Evolutionary conservation across 2,113 vertebrate species (phyloP).

Genomic region (Rhabdomys dilectus): DNA sequence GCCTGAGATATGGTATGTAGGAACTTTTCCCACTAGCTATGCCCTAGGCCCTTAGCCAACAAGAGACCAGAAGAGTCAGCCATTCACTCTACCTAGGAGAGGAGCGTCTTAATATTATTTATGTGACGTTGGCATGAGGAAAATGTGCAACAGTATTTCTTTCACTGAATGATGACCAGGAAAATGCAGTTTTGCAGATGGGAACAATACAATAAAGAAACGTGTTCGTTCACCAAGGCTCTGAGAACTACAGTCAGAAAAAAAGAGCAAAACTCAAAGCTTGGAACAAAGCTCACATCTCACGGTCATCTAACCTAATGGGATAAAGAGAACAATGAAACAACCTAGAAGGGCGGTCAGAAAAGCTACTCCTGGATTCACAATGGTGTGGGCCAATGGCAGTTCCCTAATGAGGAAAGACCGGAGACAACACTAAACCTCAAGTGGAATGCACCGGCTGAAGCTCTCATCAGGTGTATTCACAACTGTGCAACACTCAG

Average conservation of each 20-base stretch:
- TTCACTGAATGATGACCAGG: not conserved
- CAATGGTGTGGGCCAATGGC: not conserved
- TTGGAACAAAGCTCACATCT: not conserved
- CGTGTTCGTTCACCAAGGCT: not conserved
- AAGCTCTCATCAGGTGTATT: not conserved
- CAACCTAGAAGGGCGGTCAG: not conserved
- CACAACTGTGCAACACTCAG: not conserved
- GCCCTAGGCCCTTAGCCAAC: not conserved
- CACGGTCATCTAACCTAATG: not conserved
- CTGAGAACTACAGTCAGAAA: not conserved
- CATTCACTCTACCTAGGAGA: not conserved
- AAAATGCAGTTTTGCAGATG: not conserved
- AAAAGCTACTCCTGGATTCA: not conserved
- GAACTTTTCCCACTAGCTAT: not conserved
- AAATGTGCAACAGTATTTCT: not conserved
- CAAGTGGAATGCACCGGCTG: not conserved
- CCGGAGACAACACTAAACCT: not conserved
- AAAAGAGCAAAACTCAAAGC: not conserved
- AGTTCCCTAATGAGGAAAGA: not conserved
- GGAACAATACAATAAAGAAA: not conserved
- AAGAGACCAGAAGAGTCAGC: not conserved
- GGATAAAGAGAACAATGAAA: not conserved
- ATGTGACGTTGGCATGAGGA: not conserved
- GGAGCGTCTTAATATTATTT: not conserved
- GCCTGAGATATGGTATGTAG: not conserved